A percentile compares a stretch with the other conserved stretches of the same genome.
Evolutionary conservation across 1,140 invertebrate genomes (phyloP).

Genomic region (Drosophila kepulauana): DNA sequence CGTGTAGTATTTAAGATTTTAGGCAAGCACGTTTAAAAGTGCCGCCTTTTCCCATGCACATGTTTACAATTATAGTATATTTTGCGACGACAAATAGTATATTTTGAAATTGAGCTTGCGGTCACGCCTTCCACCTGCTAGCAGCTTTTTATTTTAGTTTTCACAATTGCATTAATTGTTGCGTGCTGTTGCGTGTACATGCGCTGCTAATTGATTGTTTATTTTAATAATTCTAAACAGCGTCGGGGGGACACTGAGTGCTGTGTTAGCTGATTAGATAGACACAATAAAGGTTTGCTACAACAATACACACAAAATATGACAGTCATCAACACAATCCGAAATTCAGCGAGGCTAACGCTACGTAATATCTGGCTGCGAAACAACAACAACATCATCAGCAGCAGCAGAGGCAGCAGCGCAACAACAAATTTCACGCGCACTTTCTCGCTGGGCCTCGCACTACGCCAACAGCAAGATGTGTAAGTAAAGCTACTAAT

Average conservation of each 20-base stretch:
- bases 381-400: conserved; percentile 6
- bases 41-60: no score
- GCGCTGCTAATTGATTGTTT: conserved; percentile 23
- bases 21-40: no score
- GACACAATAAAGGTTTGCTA: conserved; percentile 13
- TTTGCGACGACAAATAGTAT: background rate
- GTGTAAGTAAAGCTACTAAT: conserved; percentile 58
- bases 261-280: conserved; percentile 46
- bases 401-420: background rate
- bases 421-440: conserved; percentile 50
- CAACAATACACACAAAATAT: conserved; percentile 32
- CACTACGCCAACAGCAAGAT: conserved; percentile 63
- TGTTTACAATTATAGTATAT: no score
- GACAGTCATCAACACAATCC: conserved; percentile 68
- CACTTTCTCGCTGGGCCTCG: conserved; percentile 71
- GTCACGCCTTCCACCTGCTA: conserved; percentile 36
- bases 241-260: conserved; percentile 30
- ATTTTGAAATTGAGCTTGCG: background rate
- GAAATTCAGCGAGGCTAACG: conserved; percentile 51
- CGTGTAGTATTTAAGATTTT: no score
- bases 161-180: conserved; percentile 33
- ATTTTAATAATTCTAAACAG: conserved; percentile 22
- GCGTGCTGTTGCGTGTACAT: conserved; percentile 43
- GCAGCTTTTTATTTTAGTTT: conserved; percentile 29
- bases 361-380: conserved; percentile 50